phyloP scores from a whole-genome alignment of 37 sponge, comb jelly and placozoan species.

The Eunapius fragilis region DNA sequence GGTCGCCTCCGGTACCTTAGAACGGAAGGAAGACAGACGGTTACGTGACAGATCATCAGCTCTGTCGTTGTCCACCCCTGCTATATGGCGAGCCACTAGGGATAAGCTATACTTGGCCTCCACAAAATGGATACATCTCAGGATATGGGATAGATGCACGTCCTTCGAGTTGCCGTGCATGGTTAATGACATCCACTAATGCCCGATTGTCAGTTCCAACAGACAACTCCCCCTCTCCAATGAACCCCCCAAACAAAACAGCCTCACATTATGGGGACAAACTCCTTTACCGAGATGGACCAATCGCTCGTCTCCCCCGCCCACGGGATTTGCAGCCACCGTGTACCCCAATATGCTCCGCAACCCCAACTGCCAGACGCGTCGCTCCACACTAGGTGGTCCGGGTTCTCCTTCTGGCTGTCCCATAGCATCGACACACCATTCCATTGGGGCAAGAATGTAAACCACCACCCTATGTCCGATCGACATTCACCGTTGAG shows the following conservation, averaged over 20 bases:
- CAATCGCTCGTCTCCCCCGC: not conserved
- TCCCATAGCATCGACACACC: too few relatives aligned
- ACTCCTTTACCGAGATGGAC: constrained; percentile 27
- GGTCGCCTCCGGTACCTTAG: not conserved
- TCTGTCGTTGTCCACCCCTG: constrained; percentile 8
- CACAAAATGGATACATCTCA: constrained; percentile 37
- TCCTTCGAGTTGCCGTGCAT: too few relatives aligned
- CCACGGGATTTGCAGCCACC: not conserved
- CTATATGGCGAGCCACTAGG: constrained; percentile 7
- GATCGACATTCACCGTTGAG: constrained; percentile 1
- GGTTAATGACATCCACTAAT: too few relatives aligned
- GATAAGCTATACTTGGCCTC: constrained; percentile 5
- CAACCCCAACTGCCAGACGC: constrained; percentile 4
- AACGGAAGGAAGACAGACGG: not conserved
- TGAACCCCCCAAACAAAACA: constrained; percentile 4
- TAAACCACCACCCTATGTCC: not conserved
- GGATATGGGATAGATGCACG: too few relatives aligned
- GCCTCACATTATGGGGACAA: constrained; percentile 26
- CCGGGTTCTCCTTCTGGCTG: too few relatives aligned
- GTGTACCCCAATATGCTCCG: not conserved
- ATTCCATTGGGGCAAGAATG: too few relatives aligned
- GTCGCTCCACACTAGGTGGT: too few relatives aligned
- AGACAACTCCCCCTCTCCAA: too few relatives aligned
- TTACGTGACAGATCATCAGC: constrained; percentile 55
- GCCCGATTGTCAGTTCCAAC: too few relatives aligned